These are phyloP conservation scores for Brachyptera risi DNA, from an alignment of 2,888 invertebrate species.

Conservation along the genomic window DNA sequence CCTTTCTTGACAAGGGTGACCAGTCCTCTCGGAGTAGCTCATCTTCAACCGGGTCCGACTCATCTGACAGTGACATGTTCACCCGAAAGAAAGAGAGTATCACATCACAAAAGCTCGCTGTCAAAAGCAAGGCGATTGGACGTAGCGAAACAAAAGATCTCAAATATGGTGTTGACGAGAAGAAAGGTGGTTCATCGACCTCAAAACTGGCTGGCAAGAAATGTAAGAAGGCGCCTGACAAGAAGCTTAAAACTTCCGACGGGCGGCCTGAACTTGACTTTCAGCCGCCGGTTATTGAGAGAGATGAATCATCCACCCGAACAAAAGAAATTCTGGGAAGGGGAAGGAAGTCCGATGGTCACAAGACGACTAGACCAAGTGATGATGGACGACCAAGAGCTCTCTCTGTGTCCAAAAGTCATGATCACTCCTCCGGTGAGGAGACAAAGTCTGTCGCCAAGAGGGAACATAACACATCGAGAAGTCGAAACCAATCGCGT, in stretches of 20 bases:
- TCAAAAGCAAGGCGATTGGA: slow-evolving; percentile 31
- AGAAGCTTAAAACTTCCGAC: slow-evolving; percentile 82
- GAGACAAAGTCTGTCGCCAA: slow-evolving; percentile 25
- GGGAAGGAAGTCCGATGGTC: slow-evolving; percentile 29
- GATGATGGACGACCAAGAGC: slow-evolving; percentile 61
- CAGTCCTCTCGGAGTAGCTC: slow-evolving; percentile 61
- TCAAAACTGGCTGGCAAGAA: slow-evolving; percentile 45
- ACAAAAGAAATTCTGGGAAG: slow-evolving; percentile 40
- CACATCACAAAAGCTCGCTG: no score
- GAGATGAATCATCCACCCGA: slow-evolving; percentile 68
- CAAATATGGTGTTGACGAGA: slow-evolving; percentile 23
- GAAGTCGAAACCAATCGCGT: slow-evolving; percentile 30
- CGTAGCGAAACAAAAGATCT: slow-evolving; percentile 25
- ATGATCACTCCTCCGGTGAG: slow-evolving; percentile 28
- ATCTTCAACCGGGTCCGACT: slow-evolving; percentile 49
- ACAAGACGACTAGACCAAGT: slow-evolving; percentile 46
- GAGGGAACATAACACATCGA: no score
- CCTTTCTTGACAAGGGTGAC: slow-evolving; percentile 76
- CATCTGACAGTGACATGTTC: slow-evolving; percentile 25
- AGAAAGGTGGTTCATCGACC: slow-evolving; percentile 13
- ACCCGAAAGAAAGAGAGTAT: slow-evolving; percentile 38
- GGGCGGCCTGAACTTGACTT: slow-evolving; percentile 68
- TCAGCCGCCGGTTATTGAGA: slow-evolving; percentile 67
- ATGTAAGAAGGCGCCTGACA: slow-evolving; percentile 66
- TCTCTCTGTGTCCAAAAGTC: slow-evolving; percentile 58